phyloP scores from a whole-genome alignment of 2,888 invertebrate species.

The Xylophagus ater region DNA sequence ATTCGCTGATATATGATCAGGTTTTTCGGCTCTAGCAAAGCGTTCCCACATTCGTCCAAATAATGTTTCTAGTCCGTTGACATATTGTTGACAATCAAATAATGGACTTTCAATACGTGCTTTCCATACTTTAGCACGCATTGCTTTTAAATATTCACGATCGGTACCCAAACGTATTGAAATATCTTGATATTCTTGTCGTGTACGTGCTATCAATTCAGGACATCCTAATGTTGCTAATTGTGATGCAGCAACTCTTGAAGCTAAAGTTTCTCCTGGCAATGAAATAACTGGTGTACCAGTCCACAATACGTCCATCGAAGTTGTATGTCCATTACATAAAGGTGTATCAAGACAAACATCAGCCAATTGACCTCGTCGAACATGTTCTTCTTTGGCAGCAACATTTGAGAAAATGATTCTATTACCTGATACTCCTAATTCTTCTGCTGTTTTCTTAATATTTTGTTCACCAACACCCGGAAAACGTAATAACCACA shows the following conservation, averaged over 20 bases:
- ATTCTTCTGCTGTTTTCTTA: slow-evolving; percentile 62
- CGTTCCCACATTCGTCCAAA: slow-evolving; percentile 85
- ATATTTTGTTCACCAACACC: slow-evolving; percentile 76
- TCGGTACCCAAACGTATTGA: slow-evolving; percentile 87
- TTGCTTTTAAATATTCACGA: slow-evolving; percentile 72
- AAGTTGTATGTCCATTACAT: slow-evolving; percentile 98
- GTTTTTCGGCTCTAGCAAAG: slow-evolving; percentile 55
- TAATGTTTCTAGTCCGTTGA: slow-evolving; percentile 75
- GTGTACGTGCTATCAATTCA: slow-evolving; percentile 80
- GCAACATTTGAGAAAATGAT: slow-evolving; percentile 95
- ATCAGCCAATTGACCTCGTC: slow-evolving; percentile 94
- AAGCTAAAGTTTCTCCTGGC: slow-evolving; percentile 74
- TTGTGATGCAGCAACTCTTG: slow-evolving; percentile 94
- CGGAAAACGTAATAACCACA: slow-evolving; percentile 94
- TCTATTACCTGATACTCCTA: slow-evolving; percentile 58
- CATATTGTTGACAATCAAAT: slow-evolving; percentile 86
- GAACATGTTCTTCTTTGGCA: slow-evolving; percentile 95
- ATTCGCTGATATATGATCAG: slow-evolving; percentile 57
- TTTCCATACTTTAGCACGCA: slow-evolving; percentile 87
- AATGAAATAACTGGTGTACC: slow-evolving; percentile 96
- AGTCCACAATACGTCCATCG: slow-evolving; percentile 99
- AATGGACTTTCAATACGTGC: slow-evolving; percentile 78
- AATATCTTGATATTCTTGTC: slow-evolving; percentile 86
- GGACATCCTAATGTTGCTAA: slow-evolving; percentile 82
- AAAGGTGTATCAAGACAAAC: slow-evolving; percentile 95